A percentile compares a stretch with the other conserved stretches of the same genome.
These are phyloP conservation scores for Adelognathus sp. DNA, from an alignment of 2,888 invertebrate genomes.

Conservation along the genomic window DNA sequence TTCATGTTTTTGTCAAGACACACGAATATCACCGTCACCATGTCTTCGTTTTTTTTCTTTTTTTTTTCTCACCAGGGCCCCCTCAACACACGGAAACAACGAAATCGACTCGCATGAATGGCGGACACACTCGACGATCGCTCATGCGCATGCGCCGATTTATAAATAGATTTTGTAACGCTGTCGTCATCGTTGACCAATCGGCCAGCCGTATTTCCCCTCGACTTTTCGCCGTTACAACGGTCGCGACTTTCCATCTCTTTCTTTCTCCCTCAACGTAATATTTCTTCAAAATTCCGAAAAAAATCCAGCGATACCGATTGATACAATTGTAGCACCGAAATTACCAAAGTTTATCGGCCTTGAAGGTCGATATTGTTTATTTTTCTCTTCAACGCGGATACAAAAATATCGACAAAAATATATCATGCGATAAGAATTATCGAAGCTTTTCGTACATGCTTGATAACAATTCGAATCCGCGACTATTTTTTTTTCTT, in stretches of 20 bases:
- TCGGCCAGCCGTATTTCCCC: conserved; percentile 47
- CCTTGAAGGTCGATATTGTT: background rate
- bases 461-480: background rate
- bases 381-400: background rate
- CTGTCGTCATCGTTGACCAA: conserved; percentile 76
- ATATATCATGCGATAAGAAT: background rate
- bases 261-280: background rate
- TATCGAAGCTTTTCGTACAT: background rate
- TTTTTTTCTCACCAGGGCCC: conserved; percentile 36
- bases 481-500: background rate
- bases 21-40: conserved; percentile 76
- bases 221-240: conserved; percentile 1
- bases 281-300: background rate
- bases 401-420: background rate
- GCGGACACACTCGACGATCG: conserved; percentile 70
- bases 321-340: background rate
- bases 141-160: conserved; percentile 70
- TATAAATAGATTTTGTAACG: conserved; percentile 72
- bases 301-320: background rate
- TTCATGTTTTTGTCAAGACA: conserved; percentile 71
- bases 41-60: conserved; percentile 65
- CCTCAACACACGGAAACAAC: conserved; percentile 71
- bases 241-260: background rate
- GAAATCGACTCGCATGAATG: conserved; percentile 79
- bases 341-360: conserved; percentile 2